Conservation (phyloP, 2,113 vertebrate genomes). For the Cervus canadensis region DNA sequence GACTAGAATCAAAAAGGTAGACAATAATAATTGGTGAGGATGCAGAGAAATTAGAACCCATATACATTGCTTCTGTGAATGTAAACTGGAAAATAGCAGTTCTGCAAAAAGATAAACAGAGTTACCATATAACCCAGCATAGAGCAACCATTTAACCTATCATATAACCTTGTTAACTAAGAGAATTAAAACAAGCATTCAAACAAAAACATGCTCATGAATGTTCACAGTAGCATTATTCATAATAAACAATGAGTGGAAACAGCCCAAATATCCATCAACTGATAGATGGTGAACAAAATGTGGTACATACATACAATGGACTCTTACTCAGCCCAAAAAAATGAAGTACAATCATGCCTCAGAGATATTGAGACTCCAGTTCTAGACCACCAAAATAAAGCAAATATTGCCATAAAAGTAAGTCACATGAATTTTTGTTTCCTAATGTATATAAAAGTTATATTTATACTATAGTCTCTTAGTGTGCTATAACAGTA, state of each 20-base stretch:
- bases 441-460: not conserved
- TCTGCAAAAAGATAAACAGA: not conserved
- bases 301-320: not conserved
- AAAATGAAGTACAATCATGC: not conserved
- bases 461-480: not conserved
- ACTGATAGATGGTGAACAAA: not conserved
- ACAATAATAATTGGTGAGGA: not conserved
- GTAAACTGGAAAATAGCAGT: not conserved
- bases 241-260: not conserved
- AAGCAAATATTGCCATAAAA: not conserved
- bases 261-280: not conserved
- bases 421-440: not conserved
- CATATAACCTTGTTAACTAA: not conserved
- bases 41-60: not conserved
- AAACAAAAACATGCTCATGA: not conserved
- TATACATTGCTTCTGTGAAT: not conserved
- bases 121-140: not conserved
- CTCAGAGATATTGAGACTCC: not conserved
- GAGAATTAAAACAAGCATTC: not conserved
- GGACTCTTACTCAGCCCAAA: not conserved
- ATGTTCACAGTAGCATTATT: not conserved
- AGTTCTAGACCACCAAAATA: not conserved
- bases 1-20: not conserved
- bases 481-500: not conserved
- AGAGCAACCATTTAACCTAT: not conserved